These are phyloP conservation scores for Lasioglossum albipes DNA, from an alignment of 1,140 invertebrate species.

Conservation along the genomic window DNA sequence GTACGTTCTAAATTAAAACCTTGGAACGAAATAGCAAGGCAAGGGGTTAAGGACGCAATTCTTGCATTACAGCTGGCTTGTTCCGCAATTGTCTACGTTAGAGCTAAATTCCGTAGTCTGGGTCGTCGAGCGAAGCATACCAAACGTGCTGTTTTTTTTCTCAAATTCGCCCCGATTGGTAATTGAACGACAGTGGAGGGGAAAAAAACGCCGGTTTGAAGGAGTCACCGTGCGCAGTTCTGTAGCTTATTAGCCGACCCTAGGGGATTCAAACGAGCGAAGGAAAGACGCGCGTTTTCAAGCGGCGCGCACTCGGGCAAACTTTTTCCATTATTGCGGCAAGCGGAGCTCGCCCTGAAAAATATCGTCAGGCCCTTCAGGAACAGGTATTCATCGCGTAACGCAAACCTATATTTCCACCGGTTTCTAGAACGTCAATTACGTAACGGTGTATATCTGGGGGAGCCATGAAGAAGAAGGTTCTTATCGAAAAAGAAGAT, in stretches of 20 bases:
- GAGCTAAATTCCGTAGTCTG: too few relatives aligned
- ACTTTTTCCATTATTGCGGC: conserved; percentile 19
- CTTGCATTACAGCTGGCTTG: too few relatives aligned
- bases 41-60: too few relatives aligned
- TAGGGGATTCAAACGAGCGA: not conserved
- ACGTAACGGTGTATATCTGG: not conserved
- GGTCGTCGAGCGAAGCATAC: too few relatives aligned
- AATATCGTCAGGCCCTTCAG: conserved; percentile 2
- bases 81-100: too few relatives aligned
- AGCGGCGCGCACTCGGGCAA: not conserved
- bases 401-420: conserved; percentile 5
- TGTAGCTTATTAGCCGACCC: conserved; percentile 9
- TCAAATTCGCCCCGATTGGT: too few relatives aligned
- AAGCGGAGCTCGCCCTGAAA: not conserved
- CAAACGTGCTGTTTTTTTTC: too few relatives aligned
- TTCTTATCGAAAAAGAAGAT: not conserved
- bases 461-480: too few relatives aligned
- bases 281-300: not conserved
- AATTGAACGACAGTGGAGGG: too few relatives aligned
- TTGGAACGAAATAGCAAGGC: too few relatives aligned
- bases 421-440: not conserved
- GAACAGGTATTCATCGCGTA: conserved; percentile 11
- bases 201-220: not conserved
- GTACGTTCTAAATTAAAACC: too few relatives aligned
- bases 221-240: not conserved